Conservation (phyloP, 2,797 vertebrate genomes). For the Cossypha niveicapilla region DNA sequence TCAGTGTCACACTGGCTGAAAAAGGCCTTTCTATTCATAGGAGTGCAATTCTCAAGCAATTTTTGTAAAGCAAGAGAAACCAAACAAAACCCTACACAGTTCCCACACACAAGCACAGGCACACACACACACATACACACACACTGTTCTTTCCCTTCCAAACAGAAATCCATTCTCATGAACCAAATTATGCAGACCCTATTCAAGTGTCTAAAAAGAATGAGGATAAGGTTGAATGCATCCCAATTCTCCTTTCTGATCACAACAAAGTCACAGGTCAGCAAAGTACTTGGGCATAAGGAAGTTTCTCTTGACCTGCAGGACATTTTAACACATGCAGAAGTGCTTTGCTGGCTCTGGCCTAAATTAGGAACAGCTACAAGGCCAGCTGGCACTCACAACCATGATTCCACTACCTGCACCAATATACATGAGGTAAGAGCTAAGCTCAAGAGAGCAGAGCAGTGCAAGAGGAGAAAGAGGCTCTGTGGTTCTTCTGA, state of each 20-base stretch:
- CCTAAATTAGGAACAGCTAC: neutral
- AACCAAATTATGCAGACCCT: neutral
- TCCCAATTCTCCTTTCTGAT: neutral
- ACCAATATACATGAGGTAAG: constrained; percentile 57
- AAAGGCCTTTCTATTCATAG: neutral
- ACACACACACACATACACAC: neutral
- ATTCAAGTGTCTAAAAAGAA: constrained; percentile 25
- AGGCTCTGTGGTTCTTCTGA: constrained; percentile 59
- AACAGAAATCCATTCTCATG: constrained; percentile 2
- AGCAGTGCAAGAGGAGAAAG: constrained; percentile 50
- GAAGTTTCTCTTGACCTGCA: constrained; percentile 18
- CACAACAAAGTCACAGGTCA: neutral
- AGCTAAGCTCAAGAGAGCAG: constrained; percentile 39
- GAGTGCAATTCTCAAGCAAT: neutral
- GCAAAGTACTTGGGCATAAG: neutral
- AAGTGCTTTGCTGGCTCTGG: neutral
- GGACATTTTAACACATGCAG: neutral
- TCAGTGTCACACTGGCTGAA: neutral
- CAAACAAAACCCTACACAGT: neutral
- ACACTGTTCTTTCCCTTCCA: neutral
- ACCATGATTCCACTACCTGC: constrained; percentile 16
- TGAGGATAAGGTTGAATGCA: neutral
- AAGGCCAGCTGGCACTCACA: neutral
- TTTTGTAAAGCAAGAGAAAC: constrained; percentile 14
- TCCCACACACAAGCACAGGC: neutral